These are phyloP conservation scores for Dinothrombium tinctorium DNA, from an alignment of 1,140 invertebrate genomes.

Conservation along the genomic window DNA sequence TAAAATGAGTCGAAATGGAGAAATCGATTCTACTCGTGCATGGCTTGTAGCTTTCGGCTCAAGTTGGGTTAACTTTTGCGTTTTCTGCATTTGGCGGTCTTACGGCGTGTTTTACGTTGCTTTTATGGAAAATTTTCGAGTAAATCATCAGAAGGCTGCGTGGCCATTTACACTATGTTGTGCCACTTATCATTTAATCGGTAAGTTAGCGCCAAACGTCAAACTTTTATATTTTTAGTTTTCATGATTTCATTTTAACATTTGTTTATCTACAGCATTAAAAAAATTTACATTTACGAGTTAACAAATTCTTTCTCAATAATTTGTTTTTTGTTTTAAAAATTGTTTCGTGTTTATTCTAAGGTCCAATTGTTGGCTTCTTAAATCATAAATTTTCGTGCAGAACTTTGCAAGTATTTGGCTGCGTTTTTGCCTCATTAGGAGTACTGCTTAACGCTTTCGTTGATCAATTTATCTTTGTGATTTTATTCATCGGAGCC, in stretches of 20 bases:
- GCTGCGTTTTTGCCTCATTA: neutral
- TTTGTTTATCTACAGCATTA: too few relatives aligned
- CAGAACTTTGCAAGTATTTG: neutral
- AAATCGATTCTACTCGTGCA: too few relatives aligned
- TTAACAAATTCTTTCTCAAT: too few relatives aligned
- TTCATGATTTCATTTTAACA: neutral
- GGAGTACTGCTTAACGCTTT: neutral
- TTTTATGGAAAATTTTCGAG: conserved; percentile 8
- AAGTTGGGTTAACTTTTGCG: neutral
- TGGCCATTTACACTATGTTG: conserved; percentile 11
- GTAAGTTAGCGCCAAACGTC: conserved; percentile 2
- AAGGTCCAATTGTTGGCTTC: neutral
- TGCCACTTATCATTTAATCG: conserved; percentile 11
- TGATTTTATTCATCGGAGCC: neutral
- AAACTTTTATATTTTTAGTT: neutral
- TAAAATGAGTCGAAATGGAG: too few relatives aligned
- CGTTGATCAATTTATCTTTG: neutral
- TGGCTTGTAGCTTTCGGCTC: neutral
- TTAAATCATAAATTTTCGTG: neutral
- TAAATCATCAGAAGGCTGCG: conserved; percentile 8
- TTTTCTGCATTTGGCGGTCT: neutral
- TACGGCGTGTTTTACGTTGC: conserved; percentile 5
- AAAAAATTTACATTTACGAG: too few relatives aligned
- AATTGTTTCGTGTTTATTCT: too few relatives aligned
- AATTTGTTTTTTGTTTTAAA: too few relatives aligned